Base-by-base conservation (phyloP, 2,888 invertebrate species). In the Lypha dubia region DNA sequence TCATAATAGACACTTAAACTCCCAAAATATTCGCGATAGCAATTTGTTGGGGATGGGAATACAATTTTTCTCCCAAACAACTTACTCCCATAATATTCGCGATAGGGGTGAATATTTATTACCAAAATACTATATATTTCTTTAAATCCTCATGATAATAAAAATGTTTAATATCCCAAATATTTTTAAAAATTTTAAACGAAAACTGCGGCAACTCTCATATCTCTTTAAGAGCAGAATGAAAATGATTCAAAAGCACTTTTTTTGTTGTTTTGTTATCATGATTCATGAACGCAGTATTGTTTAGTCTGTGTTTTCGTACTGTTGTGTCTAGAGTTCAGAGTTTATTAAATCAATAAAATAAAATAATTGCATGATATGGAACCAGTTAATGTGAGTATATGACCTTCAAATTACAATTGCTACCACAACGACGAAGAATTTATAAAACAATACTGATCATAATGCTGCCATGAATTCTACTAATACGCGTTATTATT, bases 301-400 rank as follows among this genome's bases (percentile, higher is more conserved):
- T 44, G 15, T 5, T 44, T n/a, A 15, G 44, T 15, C 44, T n/a
- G 44, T 15, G 15, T 44, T 44, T 44, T 15, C 1, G n/a, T n/a
- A 4, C 44, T 5, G 44, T 44, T 44, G 5, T n/a, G 15, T 6
- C 0, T 44, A 15, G n/a, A 5, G n/a, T 44, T 15, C 3, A 6
- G 4, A 15, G 44, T 44, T 44, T n/a, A 44, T 4, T n/a, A n/a
- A n/a, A n/a, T n/a, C n/a, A n/a, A n/a, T n/a, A n/a, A n/a, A n/a
- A n/a, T 44, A 44, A 44, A 44, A 44, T 15, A 28, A 56, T 44
- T 56, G 70, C 13, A 56, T 28, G 5, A 17, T 7, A 7, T 44
- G 28, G 70, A 70, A 44, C 17, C 28, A 6, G 13, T 11, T 44
- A 44, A 24, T 17, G 56, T 56, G 28, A 70, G 70, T 70, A 17